These are phyloP conservation scores for Rana temporaria DNA, from an alignment of 2,113 vertebrate genomes.

Conservation along the genomic window DNA sequence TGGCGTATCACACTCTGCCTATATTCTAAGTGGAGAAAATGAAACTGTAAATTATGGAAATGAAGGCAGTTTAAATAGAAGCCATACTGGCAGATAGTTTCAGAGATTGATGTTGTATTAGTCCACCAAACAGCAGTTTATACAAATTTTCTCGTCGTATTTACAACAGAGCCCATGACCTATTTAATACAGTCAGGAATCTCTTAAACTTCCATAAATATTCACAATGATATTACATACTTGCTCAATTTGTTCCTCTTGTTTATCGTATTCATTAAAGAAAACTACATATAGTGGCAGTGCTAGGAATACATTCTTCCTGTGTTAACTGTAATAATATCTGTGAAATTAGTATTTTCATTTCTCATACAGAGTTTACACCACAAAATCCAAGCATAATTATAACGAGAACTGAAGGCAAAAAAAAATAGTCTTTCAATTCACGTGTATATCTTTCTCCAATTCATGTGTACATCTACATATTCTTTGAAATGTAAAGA, in stretches of 20 bases:
- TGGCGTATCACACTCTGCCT: slow-evolving; percentile 33
- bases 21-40: slow-evolving; percentile 50
- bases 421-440: too few relatives aligned
- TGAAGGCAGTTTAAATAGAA: slow-evolving; percentile 53
- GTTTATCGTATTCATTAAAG: slow-evolving; percentile 57
- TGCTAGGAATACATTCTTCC: slow-evolving; percentile 22
- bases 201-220: slow-evolving; percentile 56
- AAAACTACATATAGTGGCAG: slow-evolving; percentile 48
- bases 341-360: slow-evolving; percentile 50
- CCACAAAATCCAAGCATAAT: not conserved
- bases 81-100: slow-evolving; percentile 53
- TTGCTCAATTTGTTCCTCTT: slow-evolving; percentile 56
- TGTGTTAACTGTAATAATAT: slow-evolving; percentile 48
- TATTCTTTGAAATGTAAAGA: too few relatives aligned
- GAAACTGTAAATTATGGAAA: slow-evolving; percentile 44
- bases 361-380: slow-evolving; percentile 44
- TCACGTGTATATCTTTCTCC: too few relatives aligned
- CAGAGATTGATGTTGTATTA: slow-evolving; percentile 53
- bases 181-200: slow-evolving; percentile 57
- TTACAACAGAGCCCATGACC: slow-evolving; percentile 54
- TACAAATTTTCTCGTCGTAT: slow-evolving; percentile 49
- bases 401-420: too few relatives aligned
- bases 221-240: slow-evolving; percentile 54
- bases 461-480: too few relatives aligned
- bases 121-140: slow-evolving; percentile 55